A percentile compares a stretch with the other conserved stretches of the same genome.
Conservation (phyloP, 2,888 invertebrate genomes). For the Prosopocoilus inquinatus region DNA sequence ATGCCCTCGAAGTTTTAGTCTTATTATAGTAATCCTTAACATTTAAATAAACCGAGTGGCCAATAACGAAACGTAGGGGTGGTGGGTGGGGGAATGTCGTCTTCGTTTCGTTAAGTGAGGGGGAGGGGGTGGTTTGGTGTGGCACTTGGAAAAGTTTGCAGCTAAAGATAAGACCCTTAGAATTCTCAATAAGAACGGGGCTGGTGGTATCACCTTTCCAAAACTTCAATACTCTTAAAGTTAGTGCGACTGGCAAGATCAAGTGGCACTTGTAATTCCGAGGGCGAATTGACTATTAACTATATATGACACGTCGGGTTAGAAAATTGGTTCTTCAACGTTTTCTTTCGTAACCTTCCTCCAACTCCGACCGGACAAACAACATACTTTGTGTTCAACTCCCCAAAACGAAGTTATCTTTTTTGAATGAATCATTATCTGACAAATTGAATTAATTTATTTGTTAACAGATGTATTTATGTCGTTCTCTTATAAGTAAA, state of each 20-base stretch:
- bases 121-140: neutral
- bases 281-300: slow-evolving; percentile 12
- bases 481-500: too few relatives aligned
- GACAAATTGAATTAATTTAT: too few relatives aligned
- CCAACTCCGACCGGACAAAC: neutral
- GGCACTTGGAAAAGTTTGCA: slow-evolving; percentile 11
- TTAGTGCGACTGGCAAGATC: slow-evolving; percentile 18
- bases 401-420: too few relatives aligned
- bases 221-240: slow-evolving; percentile 18
- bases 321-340: slow-evolving; percentile 7
- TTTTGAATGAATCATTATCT: too few relatives aligned
- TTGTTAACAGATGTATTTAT: too few relatives aligned
- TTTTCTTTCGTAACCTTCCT: neutral
- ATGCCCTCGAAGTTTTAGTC: too few relatives aligned
- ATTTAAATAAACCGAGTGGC: too few relatives aligned
- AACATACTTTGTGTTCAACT: too few relatives aligned
- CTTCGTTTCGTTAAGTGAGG: neutral
- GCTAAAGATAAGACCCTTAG: slow-evolving; percentile 7
- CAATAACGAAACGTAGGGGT: too few relatives aligned
- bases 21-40: too few relatives aligned
- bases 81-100: too few relatives aligned
- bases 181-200: slow-evolving; percentile 10
- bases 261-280: slow-evolving; percentile 15
- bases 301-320: slow-evolving; percentile 14
- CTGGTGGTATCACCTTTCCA: slow-evolving; percentile 14